phyloP scores from a whole-genome alignment of 1,140 invertebrate species.

The Plectrocnemia conspersa region DNA sequence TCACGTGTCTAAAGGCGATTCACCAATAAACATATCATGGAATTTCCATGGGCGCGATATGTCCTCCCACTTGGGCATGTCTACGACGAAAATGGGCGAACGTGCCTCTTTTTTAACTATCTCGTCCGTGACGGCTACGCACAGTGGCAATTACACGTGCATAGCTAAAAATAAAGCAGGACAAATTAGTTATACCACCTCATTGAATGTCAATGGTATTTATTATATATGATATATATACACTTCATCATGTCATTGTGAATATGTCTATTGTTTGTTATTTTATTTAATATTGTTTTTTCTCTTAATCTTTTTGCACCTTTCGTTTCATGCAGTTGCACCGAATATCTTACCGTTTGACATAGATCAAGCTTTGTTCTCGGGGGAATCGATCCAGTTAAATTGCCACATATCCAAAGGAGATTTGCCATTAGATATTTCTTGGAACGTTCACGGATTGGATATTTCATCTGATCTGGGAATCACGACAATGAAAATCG shows the following conservation, averaged over 20 bases:
- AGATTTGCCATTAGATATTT: constrained; percentile 58
- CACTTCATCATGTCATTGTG: constrained; percentile 1
- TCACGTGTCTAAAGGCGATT: constrained; percentile 71
- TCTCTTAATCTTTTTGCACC: constrained; percentile 32
- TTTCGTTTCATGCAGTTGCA: constrained; percentile 50
- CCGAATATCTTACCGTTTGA: constrained; percentile 61
- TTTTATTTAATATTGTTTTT: constrained; percentile 18
- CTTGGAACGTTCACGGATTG: constrained; percentile 51
- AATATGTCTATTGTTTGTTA: constrained; percentile 24
- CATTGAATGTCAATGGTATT: constrained; percentile 69
- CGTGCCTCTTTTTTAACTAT: constrained; percentile 73
- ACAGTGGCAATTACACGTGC: constrained; percentile 79
- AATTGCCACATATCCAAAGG: constrained; percentile 60
- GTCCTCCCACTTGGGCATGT: constrained; percentile 62
- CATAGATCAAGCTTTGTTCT: constrained; percentile 57
- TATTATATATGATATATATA: constrained; percentile 11
- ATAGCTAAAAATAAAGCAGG: constrained; percentile 70
- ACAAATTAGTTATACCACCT: constrained; percentile 62
- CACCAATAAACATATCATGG: constrained; percentile 72
- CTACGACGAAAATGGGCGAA: constrained; percentile 69
- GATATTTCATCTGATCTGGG: constrained; percentile 43
- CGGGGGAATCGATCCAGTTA: constrained; percentile 59
- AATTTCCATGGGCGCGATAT: constrained; percentile 66
- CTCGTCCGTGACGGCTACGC: constrained; percentile 67
- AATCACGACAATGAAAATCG: constrained; percentile 56